Conservation (phyloP, 2,888 invertebrate genomes). For the Andrena marginata region DNA sequence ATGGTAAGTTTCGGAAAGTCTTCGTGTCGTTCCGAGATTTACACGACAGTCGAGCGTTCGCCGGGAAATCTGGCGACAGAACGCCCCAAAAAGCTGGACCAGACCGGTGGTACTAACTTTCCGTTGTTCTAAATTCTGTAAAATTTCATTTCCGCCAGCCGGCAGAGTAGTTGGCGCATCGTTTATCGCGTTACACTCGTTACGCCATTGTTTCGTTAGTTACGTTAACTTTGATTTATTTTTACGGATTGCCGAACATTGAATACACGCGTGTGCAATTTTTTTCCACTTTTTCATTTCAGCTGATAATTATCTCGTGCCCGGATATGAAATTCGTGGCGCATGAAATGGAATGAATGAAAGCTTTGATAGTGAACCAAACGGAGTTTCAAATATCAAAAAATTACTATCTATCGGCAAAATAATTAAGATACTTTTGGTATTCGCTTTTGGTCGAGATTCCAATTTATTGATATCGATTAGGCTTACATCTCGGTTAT, state of each 20-base stretch:
- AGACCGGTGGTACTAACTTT: slow-evolving; percentile 36
- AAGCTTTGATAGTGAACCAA: not conserved
- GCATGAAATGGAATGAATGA: not conserved
- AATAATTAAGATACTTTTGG: not conserved
- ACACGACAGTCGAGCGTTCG: slow-evolving; percentile 10
- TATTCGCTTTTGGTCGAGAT: not conserved
- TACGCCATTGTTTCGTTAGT: slow-evolving; percentile 12
- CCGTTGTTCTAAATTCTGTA: not conserved
- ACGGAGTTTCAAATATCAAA: too few species aligned
- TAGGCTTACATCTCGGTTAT: slow-evolving; percentile 3
- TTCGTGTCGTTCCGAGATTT: slow-evolving; percentile 19
- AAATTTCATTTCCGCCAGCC: slow-evolving; percentile 47
- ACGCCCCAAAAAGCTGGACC: slow-evolving; percentile 33
- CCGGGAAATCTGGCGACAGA: slow-evolving; percentile 19
- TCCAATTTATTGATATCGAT: slow-evolving; percentile 22
- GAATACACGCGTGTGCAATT: not conserved
- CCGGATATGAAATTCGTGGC: not conserved
- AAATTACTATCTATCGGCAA: not conserved
- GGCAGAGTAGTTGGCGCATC: slow-evolving; percentile 32
- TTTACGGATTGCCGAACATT: not conserved
- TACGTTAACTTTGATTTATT: slow-evolving; percentile 11
- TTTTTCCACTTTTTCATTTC: too few species aligned
- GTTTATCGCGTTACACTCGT: slow-evolving; percentile 17
- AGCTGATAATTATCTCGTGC: not conserved
- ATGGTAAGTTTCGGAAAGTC: slow-evolving; percentile 17